These are phyloP conservation scores for Leptoclinus maculatus DNA, from an alignment of 2,797 vertebrate species.

Conservation along the genomic window DNA sequence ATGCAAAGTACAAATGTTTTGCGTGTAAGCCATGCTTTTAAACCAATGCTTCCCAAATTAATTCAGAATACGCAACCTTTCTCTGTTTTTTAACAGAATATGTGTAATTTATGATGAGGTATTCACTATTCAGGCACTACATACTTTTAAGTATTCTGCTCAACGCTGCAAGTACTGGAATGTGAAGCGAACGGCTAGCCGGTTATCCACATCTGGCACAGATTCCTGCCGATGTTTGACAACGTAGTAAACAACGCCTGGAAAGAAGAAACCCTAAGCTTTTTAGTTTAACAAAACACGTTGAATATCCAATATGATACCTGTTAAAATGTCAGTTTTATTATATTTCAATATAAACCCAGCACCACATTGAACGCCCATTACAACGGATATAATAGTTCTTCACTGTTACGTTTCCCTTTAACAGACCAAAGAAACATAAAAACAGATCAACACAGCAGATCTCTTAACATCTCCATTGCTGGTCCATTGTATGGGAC, in stretches of 20 bases:
- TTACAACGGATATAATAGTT: not conserved
- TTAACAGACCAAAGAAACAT: not conserved
- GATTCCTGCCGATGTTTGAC: conserved; percentile 28
- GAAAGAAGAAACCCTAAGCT: conserved; percentile 2
- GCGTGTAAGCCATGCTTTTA: not conserved
- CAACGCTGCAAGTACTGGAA: conserved; percentile 32
- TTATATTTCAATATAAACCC: conserved; percentile 20
- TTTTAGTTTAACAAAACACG: not conserved
- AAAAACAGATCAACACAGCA: not conserved
- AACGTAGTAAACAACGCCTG: conserved; percentile 11
- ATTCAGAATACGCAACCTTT: not conserved
- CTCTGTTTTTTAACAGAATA: not conserved
- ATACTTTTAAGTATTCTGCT: conserved; percentile 33
- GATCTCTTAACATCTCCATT: too few species aligned
- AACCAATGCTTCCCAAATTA: not conserved
- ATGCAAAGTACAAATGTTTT: not conserved
- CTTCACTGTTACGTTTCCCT: not conserved
- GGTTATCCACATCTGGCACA: conserved; percentile 40
- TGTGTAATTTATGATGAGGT: conserved; percentile 10
- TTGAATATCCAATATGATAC: not conserved
- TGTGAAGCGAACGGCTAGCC: conserved; percentile 41
- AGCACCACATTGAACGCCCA: conserved; percentile 8
- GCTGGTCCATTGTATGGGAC: too few species aligned
- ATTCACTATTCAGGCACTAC: conserved; percentile 32
- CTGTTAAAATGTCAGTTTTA: too few species aligned